Evolutionary conservation across 2,113 vertebrate genomes (phyloP), one percentile per base, ranked within the genome.

Genomic region (Cavia aperea): DNA sequence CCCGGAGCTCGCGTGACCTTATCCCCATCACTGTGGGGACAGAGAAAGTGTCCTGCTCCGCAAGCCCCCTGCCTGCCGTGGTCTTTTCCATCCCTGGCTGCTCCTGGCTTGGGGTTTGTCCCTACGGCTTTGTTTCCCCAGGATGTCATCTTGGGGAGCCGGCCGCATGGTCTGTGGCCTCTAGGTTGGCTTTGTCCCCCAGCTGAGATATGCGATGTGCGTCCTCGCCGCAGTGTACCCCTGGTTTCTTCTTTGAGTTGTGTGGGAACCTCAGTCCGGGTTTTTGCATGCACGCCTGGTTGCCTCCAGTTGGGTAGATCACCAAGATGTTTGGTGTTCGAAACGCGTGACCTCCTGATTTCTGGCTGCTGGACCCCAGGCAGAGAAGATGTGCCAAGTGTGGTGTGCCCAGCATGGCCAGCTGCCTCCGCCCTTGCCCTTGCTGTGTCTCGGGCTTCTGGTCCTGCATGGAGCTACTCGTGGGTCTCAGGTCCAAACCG

Each of bases 361-460:
- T 56, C 73, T 77, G 79, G 10, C 11, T 29, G 19, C 33, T 49
- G 49, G 81, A 7, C 15, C 24, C n/a, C 1, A 70, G 63, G 26
- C 14, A 0, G 15, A 13, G 91, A 19, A 2, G 56, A 39, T 7
- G 0, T 1, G 33, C 4, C 5, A 26, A 3, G 5, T 3, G 43
- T 1, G 0, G 15, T 11, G 15, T 0, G 1, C 31, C 58, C 3
- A 39, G n/a, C 39, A 29, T 5, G 1, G 3, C 33, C 9, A 0
- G 18, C 23, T 9, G 31, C 58, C 49, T 39, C 43, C 8, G 73
- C 26, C 73, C 26, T 31, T 14, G 7, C 29, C 4, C 0, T 33
- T 16, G 39, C 5, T 4, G 1, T 23, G 14, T 4, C n/a, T 26
- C 6, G 3, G 0, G 33, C 56, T 43, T 39, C 26, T 23, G 1